These are phyloP conservation scores for Antheraea pernyi DNA, from an alignment of 1,140 invertebrate genomes.

Conservation along the genomic window DNA sequence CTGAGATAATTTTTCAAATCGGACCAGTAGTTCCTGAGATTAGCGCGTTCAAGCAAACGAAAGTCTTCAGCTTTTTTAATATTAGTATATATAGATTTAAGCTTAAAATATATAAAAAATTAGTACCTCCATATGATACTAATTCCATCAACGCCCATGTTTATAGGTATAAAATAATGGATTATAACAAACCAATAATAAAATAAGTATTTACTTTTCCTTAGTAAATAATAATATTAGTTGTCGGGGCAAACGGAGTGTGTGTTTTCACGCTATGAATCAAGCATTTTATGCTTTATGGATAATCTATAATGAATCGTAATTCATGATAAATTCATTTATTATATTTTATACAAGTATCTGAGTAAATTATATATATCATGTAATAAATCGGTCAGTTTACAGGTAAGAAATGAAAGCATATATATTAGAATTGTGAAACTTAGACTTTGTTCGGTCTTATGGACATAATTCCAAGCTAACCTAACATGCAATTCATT, in stretches of 20 bases:
- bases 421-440: no score
- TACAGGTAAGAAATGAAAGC: no score
- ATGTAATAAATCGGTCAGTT: no score
- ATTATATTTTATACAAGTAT: not conserved
- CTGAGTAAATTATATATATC: not conserved
- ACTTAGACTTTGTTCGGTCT: no score
- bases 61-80: no score
- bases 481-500: no score
- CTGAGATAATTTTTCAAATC: no score
- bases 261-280: not conserved
- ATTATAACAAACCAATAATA: not conserved
- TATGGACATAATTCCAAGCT: no score
- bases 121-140: not conserved
- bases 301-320: not conserved
- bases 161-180: not conserved
- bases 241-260: not conserved
- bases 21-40: no score
- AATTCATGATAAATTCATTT: not conserved
- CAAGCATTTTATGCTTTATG: not conserved
- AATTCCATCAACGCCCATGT: not conserved
- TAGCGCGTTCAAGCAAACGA: no score
- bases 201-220: not conserved
- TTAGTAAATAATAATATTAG: slow-evolving; percentile 4
- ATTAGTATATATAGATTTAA: not conserved
- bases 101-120: not conserved